These are phyloP conservation scores for Belgica antarctica DNA, from an alignment of 2,888 invertebrate species.

Conservation along the genomic window DNA sequence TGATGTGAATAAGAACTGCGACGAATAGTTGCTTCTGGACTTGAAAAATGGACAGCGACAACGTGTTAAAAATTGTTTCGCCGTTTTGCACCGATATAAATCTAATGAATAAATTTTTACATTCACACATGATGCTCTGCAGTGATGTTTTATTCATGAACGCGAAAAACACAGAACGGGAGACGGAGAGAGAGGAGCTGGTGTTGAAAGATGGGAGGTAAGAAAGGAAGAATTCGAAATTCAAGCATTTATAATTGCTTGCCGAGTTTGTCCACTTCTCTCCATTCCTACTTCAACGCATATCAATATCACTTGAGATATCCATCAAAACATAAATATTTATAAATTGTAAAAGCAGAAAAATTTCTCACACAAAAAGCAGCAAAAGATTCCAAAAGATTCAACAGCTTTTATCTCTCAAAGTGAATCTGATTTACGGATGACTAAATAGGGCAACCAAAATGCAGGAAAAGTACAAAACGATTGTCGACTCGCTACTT, in stretches of 20 bases:
- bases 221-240: conserved; percentile 14
- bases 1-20: neutral
- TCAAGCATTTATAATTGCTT: conserved; percentile 27
- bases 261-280: neutral
- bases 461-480: neutral
- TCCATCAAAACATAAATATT: neutral
- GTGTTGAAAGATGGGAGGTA: conserved; percentile 20
- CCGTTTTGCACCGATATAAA: neutral
- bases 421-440: neutral
- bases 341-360: neutral
- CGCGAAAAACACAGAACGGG: too few species aligned
- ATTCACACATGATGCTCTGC: conserved; percentile 6
- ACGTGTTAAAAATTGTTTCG: conserved; percentile 38
- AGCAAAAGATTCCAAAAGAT: neutral
- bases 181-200: too few species aligned
- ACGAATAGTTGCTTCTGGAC: conserved; percentile 21
- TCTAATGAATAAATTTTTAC: conserved; percentile 10
- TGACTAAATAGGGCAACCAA: neutral
- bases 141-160: conserved; percentile 34
- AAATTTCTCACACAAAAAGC: neutral
- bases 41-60: conserved; percentile 21
- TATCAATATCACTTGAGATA: conserved; percentile 6
- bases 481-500: neutral
- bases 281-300: conserved; percentile 2
- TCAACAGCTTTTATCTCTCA: neutral